Conservation (phyloP, 2,113 vertebrate genomes). For the Dasyurus viverrinus region DNA sequence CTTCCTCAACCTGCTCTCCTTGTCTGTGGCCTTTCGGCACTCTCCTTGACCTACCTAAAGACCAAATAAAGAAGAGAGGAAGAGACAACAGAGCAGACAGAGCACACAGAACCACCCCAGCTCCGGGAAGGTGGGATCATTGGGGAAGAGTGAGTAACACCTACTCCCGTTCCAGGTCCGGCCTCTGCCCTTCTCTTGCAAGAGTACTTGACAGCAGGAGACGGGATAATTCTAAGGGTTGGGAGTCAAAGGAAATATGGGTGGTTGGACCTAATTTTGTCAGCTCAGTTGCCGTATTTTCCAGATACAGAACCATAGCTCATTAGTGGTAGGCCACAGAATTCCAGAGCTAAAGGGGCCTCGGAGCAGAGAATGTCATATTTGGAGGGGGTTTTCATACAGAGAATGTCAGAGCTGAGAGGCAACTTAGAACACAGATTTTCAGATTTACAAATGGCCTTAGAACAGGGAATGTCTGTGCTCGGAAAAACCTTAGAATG, state of each 20-base stretch:
- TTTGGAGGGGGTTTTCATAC: neutral
- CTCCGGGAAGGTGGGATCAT: slow-evolving; percentile 2
- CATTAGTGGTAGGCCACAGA: neutral
- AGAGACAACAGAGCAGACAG: neutral
- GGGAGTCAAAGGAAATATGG: neutral
- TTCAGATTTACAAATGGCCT: neutral
- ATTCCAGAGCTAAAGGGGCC: neutral
- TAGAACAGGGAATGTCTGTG: slow-evolving; percentile 1
- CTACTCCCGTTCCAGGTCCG: neutral
- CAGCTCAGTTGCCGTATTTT: neutral
- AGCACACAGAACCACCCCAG: neutral
- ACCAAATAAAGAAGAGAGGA: neutral
- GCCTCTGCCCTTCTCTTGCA: neutral
- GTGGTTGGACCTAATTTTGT: neutral
- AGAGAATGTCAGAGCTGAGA: neutral
- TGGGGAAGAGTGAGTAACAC: slow-evolving; percentile 9
- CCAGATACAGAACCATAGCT: neutral
- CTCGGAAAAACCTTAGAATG: neutral
- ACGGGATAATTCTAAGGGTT: neutral
- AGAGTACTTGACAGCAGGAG: neutral
- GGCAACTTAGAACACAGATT: neutral
- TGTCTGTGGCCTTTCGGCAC: neutral
- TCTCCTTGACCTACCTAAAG: neutral
- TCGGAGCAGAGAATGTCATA: neutral
- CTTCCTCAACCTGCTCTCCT: neutral